Base-by-base conservation (phyloP, 1,140 invertebrate genomes). In the Pseudomyrmex dendroicus region DNA sequence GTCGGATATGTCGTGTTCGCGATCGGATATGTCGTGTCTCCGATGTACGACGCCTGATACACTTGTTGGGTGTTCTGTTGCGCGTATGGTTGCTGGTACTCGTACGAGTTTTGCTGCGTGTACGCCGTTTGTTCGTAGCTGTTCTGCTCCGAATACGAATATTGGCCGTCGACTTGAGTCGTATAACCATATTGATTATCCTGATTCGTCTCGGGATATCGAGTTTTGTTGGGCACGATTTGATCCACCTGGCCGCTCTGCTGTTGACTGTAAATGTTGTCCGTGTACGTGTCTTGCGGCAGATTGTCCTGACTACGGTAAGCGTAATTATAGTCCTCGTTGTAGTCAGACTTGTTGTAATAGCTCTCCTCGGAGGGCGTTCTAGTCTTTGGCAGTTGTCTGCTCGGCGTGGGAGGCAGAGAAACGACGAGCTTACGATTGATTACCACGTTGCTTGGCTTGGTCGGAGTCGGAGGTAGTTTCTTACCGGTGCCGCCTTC, bases 301-400 rank as follows among this genome's bases (percentile, higher is more conserved):
- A 95, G 92, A 92, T 96, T 96, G 91, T 95, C 95, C 87, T 95
- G 95, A 92, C 96, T 96, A 82, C 95, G 94, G 92, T 97, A 97
- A 87, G 95, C 95, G 92, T 96, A 96, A 92, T 96, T 96, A 85
- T 95, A 96, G 90, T 97, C 95, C 91, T 96, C 96, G 94, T 97
- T 96, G 92, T 96, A 96, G 89, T 94, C 91, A 93, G 94, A 90
- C 87, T 94, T 92, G 91, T 94, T 92, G 91, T 95, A 94, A 89
- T 95, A 95, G 91, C 74, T 93, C 91, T 92, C 94, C 91, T 91
- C 92, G 64, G 92, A 93, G 83, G 91, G 92, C 76, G 92, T 92
- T 89, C 92, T 94, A 22, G 93, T 94, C 92, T 90, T 89, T 88
- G 94, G 95, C 90, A 95, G 92, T 93, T 95, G 95, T 90, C 94